These are phyloP conservation scores for Lucifuga dentata DNA, from an alignment of 2,113 vertebrate genomes.

Conservation along the genomic window DNA sequence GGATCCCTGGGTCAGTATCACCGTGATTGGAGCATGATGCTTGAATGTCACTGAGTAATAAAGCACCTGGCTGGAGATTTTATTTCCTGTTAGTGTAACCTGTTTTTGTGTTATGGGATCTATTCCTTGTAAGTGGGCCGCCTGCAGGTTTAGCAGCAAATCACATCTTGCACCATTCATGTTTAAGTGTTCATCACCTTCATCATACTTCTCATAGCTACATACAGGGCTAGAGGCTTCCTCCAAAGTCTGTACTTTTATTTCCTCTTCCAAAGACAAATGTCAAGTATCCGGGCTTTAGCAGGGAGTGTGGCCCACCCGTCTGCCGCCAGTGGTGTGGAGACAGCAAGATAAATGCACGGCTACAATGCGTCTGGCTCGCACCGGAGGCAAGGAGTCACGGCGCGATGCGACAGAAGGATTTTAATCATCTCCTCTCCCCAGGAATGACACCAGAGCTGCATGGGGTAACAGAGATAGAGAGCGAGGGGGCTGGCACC, in stretches of 20 bases:
- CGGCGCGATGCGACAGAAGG: conserved; percentile 68
- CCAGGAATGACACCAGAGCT: conserved; percentile 77
- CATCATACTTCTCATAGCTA: conserved; percentile 66
- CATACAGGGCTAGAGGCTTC: conserved; percentile 60
- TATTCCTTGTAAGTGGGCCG: conserved; percentile 61
- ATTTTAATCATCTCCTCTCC: conserved; percentile 81
- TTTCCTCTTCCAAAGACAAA: conserved; percentile 75
- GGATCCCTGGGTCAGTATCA: conserved; percentile 33
- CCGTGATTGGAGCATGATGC: conserved; percentile 54
- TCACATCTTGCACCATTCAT: conserved; percentile 66
- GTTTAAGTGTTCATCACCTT: conserved; percentile 77
- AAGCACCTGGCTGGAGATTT: conserved; percentile 58
- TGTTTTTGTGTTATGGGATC: conserved; percentile 61
- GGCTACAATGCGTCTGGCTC: conserved; percentile 75
- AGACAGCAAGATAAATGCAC: conserved; percentile 80
- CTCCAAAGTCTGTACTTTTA: conserved; percentile 68
- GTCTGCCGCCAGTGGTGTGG: conserved; percentile 73
- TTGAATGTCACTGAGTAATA: conserved; percentile 65
- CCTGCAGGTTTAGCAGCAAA: conserved; percentile 67
- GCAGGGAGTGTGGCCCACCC: conserved; percentile 66
- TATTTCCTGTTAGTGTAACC: conserved; percentile 66
- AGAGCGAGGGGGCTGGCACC: conserved; percentile 56
- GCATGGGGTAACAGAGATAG: conserved; percentile 73
- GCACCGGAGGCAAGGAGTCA: conserved; percentile 76
- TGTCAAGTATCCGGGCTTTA: conserved; percentile 76